Conservation (phyloP, 1,140 invertebrate species). For the Trachymyrmex septentrionalis region DNA sequence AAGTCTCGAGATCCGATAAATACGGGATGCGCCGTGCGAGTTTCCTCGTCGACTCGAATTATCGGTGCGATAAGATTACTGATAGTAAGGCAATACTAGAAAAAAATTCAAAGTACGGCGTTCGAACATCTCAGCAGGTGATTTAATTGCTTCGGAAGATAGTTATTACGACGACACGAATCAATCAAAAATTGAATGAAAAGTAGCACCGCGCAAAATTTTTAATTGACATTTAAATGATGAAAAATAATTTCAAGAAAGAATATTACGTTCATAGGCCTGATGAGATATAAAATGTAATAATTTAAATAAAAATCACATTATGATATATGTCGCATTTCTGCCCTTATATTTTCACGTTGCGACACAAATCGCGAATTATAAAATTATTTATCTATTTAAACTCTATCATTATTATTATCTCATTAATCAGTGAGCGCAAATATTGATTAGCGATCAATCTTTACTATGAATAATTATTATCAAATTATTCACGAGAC, state of each 20-base stretch:
- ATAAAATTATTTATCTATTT: neutral
- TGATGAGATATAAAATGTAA: neutral
- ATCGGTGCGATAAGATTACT: conserved; percentile 26
- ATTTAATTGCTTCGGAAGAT: conserved; percentile 40
- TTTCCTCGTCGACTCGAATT: conserved; percentile 49
- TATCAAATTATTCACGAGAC: neutral
- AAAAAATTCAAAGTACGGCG: conserved; percentile 7
- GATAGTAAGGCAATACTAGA: neutral
- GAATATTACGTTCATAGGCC: neutral
- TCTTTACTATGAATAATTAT: conserved; percentile 15
- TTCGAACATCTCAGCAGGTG: neutral
- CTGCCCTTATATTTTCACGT: too few relatives aligned
- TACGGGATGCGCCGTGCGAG: conserved; percentile 24
- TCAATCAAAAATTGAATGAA: neutral
- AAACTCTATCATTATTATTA: conserved; percentile 2
- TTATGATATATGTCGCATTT: neutral
- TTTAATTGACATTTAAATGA: neutral
- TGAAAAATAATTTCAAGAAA: conserved; percentile 1
- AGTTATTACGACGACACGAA: neutral
- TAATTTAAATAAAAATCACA: neutral
- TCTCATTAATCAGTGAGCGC: neutral
- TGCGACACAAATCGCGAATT: neutral
- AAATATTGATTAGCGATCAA: neutral
- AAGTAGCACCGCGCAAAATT: neutral
- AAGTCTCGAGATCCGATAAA: conserved; percentile 70